Base-by-base conservation (phyloP, 2,797 vertebrate species). In the Hyperoplus immaculatus region DNA sequence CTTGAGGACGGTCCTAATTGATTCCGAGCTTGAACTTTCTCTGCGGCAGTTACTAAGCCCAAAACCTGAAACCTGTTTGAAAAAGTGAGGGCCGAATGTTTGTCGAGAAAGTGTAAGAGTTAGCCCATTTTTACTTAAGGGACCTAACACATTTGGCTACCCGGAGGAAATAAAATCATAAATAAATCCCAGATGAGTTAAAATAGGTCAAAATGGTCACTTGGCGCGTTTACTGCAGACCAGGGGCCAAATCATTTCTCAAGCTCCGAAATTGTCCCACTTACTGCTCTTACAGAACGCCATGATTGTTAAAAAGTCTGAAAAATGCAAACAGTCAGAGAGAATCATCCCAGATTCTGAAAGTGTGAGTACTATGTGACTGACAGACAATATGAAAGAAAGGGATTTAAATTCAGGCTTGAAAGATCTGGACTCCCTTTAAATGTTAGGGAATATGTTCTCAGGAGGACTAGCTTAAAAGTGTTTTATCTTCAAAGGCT, bases 11-110 rank as follows among this genome's bases (percentile, higher is more conserved):
- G 43, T 65, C 57, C 83, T 80, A 78, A 85, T 62, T 61, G 70
- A 85, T 85, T 82, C 59, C 42, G 53, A 68, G 73, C 82, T 73
- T 1, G n/a, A 81, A 74, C 73, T 56, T 18, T 74, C 57, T 77
- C 67, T 16, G 36, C 2, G 0, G n/a, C 9, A 64, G 45, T 50
- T 60, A 56, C 42, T 62, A 21, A 6, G 47, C 38, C 36, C 43
- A 38, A 36, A 43, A 21, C 29, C 29, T 70, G 16, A 59, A 50
- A 39, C 2, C 4, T 6, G 16, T 56, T 21, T n/a, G 16, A 74
- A 58, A n/a, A 53, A 36, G 13, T 46, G 8, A 0, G 4, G 5
- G 18, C 14, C 0, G 0, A 59, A 18, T 58, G 39, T 5, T 11
- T 13, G 57, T 55, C 0, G 0, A 45, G 4, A 13, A 43, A 65